Evolutionary conservation across 1,140 invertebrate genomes (phyloP).

Genomic region (Trachelipus rathkii): DNA sequence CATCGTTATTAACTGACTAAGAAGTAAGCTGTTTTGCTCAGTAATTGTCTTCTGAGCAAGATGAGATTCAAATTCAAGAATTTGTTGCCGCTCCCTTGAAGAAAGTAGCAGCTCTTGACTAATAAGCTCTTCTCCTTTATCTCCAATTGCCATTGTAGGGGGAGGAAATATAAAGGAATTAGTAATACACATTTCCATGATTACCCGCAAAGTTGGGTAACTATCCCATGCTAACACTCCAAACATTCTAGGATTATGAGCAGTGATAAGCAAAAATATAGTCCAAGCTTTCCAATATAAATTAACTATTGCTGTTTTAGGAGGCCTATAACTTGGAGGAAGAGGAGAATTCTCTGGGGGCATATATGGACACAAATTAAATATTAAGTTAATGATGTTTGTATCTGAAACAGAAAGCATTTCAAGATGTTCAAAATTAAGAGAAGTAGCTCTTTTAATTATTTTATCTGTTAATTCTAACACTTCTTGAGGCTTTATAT

Average conservation of each 20-base stretch:
- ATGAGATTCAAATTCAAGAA: slow-evolving; percentile 89
- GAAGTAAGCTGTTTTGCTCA: slow-evolving; percentile 78
- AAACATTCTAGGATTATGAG: slow-evolving; percentile 84
- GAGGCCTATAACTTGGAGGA: slow-evolving; percentile 77
- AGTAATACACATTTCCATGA: slow-evolving; percentile 97
- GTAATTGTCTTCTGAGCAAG: slow-evolving; percentile 84
- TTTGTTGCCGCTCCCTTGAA: slow-evolving; percentile 71
- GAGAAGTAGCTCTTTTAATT: slow-evolving; percentile 72
- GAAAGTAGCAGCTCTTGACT: slow-evolving; percentile 64
- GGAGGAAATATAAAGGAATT: slow-evolving; percentile 71
- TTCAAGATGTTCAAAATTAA: slow-evolving; percentile 56
- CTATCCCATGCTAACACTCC: slow-evolving; percentile 80
- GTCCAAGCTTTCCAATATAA: slow-evolving; percentile 94
- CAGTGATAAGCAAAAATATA: slow-evolving; percentile 79
- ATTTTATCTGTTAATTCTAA: slow-evolving; percentile 80
- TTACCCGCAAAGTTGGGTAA: slow-evolving; percentile 83
- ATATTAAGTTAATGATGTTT: slow-evolving; percentile 82
- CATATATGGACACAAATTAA: slow-evolving; percentile 83
- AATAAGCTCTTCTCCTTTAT: slow-evolving; percentile 60
- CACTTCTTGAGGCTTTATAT: slow-evolving; percentile 69
- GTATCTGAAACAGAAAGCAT: slow-evolving; percentile 68
- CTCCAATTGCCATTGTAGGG: slow-evolving; percentile 60
- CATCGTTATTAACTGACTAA: slow-evolving; percentile 68
- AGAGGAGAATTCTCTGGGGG: slow-evolving; percentile 88
- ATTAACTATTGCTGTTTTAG: slow-evolving; percentile 81